These are phyloP conservation scores for Cuculus canorus DNA, from an alignment of 2,797 vertebrate genomes.

Conservation along the genomic window DNA sequence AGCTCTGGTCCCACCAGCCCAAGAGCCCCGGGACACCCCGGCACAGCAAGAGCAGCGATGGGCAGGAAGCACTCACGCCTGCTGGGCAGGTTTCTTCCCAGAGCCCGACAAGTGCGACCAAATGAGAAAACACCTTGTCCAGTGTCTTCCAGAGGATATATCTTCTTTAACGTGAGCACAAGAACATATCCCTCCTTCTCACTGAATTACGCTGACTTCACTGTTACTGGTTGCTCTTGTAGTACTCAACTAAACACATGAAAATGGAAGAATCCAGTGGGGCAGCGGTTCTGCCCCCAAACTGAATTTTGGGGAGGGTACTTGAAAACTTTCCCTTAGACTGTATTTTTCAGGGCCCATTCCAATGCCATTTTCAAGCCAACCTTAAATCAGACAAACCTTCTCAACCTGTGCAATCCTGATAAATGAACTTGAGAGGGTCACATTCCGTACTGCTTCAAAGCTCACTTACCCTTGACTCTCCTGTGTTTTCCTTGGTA, in stretches of 20 bases:
- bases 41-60: not conserved
- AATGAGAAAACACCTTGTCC: not conserved
- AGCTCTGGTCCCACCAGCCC: not conserved
- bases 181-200: not conserved
- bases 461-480: conserved; percentile 66
- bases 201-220: not conserved
- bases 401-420: not conserved
- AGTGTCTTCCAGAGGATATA: not conserved
- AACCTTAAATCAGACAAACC: not conserved
- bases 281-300: not conserved
- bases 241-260: not conserved
- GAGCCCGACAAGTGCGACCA: not conserved
- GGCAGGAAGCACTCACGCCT: rapidly evolving
- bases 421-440: conserved; percentile 28
- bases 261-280: not conserved
- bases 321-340: not conserved
- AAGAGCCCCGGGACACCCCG: not conserved
- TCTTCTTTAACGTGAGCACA: no score
- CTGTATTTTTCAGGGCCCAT: not conserved
- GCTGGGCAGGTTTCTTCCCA: not conserved
- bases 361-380: not conserved
- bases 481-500: conserved; percentile 77
- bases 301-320: not conserved
- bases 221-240: not conserved
- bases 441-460: conserved; percentile 42